These are phyloP conservation scores for Zophobas morio DNA, from an alignment of 1,140 invertebrate genomes.

Conservation along the genomic window DNA sequence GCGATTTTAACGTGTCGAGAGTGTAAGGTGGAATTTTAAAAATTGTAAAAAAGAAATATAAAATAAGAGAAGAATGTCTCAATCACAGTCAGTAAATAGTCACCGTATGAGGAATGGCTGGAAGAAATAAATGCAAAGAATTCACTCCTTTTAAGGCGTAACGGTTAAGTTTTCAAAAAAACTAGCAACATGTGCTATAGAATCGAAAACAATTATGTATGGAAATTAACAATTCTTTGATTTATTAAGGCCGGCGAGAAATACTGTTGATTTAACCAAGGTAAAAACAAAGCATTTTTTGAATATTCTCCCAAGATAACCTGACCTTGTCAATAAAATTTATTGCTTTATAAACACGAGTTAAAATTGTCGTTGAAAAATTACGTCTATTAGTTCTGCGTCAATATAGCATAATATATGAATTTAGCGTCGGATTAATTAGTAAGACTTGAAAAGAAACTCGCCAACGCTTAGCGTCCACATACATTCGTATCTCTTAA, in stretches of 20 bases:
- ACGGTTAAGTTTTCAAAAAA: conserved; percentile 31
- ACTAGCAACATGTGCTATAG: conserved; percentile 9
- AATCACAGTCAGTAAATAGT: conserved; percentile 13
- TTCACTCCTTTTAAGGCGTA: conserved; percentile 33
- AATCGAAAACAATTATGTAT: conserved; percentile 43
- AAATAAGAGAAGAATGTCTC: not conserved
- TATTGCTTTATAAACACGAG: conserved; percentile 37
- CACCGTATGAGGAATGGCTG: not conserved
- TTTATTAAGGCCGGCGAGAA: conserved; percentile 46
- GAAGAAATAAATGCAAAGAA: conserved; percentile 30
- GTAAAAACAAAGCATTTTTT: conserved; percentile 48
- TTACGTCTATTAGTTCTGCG: conserved; percentile 44
- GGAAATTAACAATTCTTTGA: conserved; percentile 44
- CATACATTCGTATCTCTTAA: not conserved
- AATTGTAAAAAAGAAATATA: too few relatives aligned
- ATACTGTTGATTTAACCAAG: conserved; percentile 47
- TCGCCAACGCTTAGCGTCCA: not conserved
- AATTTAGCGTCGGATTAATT: conserved; percentile 2
- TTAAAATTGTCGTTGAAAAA: conserved; percentile 49
- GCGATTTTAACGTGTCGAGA: too few relatives aligned
- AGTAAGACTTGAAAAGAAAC: not conserved
- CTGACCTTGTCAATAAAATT: conserved; percentile 48
- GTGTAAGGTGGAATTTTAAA: too few relatives aligned
- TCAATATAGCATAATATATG: conserved; percentile 19
- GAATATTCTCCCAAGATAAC: conserved; percentile 47